Base-by-base conservation (phyloP, 2,888 invertebrate species). In the Ecliptopera silaceata region DNA sequence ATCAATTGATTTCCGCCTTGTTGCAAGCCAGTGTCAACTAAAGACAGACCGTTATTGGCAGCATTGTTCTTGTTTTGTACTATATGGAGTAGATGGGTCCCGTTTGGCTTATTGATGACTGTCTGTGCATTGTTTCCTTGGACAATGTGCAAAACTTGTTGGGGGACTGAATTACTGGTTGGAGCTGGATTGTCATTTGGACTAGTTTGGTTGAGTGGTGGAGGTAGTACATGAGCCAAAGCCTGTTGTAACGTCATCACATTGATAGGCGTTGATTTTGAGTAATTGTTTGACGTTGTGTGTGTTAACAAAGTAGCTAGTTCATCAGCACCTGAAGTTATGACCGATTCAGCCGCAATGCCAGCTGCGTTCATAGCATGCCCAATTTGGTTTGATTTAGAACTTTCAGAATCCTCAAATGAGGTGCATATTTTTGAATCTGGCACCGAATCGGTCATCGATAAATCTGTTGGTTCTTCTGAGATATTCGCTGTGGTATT, bases 231-330 rank as follows among this genome's bases (percentile, higher is more conserved):
- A 71, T 91, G 91, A 13, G 91, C 86, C 42, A 92, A 70, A 0
- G 92, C 91, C 72, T 92, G 92, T 61, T 92, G 92, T 48, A 92
- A 72, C 1, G 91, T 75, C 74, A 89, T 79, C 1, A 91, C 80
- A 62, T 82, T 89, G 26, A 91, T 87, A 32, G 52, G 38, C 26
- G 88, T 74, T 0, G 81, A 68, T 69, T 89, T 91, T n/a, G 84
- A 62, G 63, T 75, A 88, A 53, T 74, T 79, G 54, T 74, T 86
- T 22, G 77, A 59, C 4, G 77, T 54, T 32, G 74, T 64, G 29
- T 88, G 80, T 0, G 92, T 88, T 26, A 93, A 70, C 45, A 93
- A 88, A 70, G 92, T 92, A 1, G 91, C 92, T 41, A 93, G 72
- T 13, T 92, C 84, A 22, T 86, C 82, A 6, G 92, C 66, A 69